Evolutionary conservation across 2,888 invertebrate genomes (phyloP).

Genomic region (Itoplectis maculator): DNA sequence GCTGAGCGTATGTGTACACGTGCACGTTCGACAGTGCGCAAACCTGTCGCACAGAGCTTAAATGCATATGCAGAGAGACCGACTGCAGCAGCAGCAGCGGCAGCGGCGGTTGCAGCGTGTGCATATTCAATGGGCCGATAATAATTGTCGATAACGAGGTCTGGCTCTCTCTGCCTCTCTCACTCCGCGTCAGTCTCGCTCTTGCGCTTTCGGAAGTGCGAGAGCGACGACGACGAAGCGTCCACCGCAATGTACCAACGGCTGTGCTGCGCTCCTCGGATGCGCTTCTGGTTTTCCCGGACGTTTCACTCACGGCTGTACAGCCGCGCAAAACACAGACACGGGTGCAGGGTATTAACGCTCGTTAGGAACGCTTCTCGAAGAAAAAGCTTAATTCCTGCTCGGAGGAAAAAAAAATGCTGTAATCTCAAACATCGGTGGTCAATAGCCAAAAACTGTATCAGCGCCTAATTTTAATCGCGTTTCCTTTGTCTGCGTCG

Average conservation of each 20-base stretch:
- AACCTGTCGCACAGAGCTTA: conserved; percentile 48
- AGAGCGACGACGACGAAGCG: conserved; percentile 10
- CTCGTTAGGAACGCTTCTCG: conserved; percentile 21
- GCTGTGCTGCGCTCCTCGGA: background rate
- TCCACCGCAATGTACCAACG: conserved; percentile 17
- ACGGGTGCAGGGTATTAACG: background rate
- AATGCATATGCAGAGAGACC: conserved; percentile 62
- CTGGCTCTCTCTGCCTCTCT: conserved; percentile 41
- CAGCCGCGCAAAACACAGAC: background rate
- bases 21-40: conserved; percentile 37
- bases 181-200: background rate
- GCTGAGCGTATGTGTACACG: conserved; percentile 9
- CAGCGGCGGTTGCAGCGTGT: conserved; percentile 60
- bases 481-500: no score
- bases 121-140: conserved; percentile 72
- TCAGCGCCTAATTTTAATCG: no score
- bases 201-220: background rate
- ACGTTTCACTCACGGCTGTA: conserved; percentile 4
- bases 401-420: background rate
- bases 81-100: conserved; percentile 41
- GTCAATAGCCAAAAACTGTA: no score
- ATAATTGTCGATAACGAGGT: conserved; percentile 73
- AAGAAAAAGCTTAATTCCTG: background rate
- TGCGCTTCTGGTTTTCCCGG: conserved; percentile 13
- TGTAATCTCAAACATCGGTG: no score